Evolutionary conservation across 2,888 invertebrate genomes (phyloP), one percentile per base, ranked within the genome.

Genomic region (Syrphus vitripennis): DNA sequence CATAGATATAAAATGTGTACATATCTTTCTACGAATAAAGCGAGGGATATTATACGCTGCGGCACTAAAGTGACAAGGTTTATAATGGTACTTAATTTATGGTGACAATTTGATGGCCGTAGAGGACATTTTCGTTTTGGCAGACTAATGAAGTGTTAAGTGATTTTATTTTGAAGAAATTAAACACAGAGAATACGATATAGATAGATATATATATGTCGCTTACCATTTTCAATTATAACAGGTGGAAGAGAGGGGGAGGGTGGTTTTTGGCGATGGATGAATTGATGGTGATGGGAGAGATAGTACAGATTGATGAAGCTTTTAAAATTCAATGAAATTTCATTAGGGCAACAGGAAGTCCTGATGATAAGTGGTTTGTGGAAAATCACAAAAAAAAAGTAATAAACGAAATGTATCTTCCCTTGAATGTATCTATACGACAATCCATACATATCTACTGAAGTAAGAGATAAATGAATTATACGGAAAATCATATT

Each of bases 111-210:
- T 70, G 77, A 65, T 69, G 78, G 82, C 42, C 34, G 19, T 63
- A 37, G 34, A 65, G 31, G 42, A 37, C 7, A 31, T 42, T 31
- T 50, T 31, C 29, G 63, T 50, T 65, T n/a, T 21, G 61, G 61
- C 40, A 34, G 50, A 40, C 69, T 83, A 83, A 83, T 83, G 83
- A 79, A 69, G 74, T 70, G 83, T 70, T 83, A 83, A 79, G 83
- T 83, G 83, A 83, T 74, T 83, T 69, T 48, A 40, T 29, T 65
- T 71, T 4, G 24, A 34, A 21, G 50, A 34, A 76, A 67, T 31
- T 16, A 26, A 40, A n/a, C 12, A 53, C 16, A 45, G 21, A 19
- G 14, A 26, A 70, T 59, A 37, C 7, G 14, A 40, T 16, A 16
- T n/a, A 42, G 0, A 16, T 16, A 42, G 16, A 2, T 0, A 16